Base-by-base conservation (phyloP, 64 coral and sea anemone genomes). In the Pocillopora damicornis region DNA sequence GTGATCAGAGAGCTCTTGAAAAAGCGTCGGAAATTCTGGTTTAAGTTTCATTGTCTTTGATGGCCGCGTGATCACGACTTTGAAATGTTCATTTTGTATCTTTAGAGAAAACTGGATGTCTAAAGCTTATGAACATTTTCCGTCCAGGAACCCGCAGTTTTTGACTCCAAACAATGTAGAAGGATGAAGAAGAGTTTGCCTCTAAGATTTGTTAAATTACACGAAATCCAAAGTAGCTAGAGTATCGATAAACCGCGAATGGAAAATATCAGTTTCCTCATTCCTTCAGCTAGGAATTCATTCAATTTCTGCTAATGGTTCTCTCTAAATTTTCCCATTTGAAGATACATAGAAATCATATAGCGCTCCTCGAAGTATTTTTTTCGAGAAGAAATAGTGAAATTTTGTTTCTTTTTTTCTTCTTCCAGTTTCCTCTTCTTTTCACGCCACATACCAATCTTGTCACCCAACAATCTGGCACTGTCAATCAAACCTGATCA, bases 401-500 rank as follows among this genome's bases (percentile, higher is more conserved):
- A 51, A 51, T 51, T 51, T 51, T 51, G 42, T 51, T 51, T 7
- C 7, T 51, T 4, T 7, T 51, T 51, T 51, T 51, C 7, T 51
- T 51, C 42, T 56, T 17, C 67, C 20, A 71, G 20, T 20, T 25
- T 20, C 4, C 22, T 11, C 67, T 17, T 76, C 38, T 8, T 37
- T 37, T 37, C 3, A 42, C 71, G 81, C 72, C 81, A 85, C 81
- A 85, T 37, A 38, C 65, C 81, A 63, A 72, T 9, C 63, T 56
- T 73, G 63, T 85, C 37, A 69, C 22, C 11, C 20, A 5, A 22
- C 42, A 20, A 82, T 82, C 80, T 62, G 61, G 62, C 37, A 10
- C 64, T 85, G 81, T 72, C 81, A 85, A 85, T 85, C 81, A 85
- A 85, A 72, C 0, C 5, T 81, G 26, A 81, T 38, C 42, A 58